phyloP scores from a whole-genome alignment of 2,888 invertebrate species.

The Choristoneura rosaceana region DNA sequence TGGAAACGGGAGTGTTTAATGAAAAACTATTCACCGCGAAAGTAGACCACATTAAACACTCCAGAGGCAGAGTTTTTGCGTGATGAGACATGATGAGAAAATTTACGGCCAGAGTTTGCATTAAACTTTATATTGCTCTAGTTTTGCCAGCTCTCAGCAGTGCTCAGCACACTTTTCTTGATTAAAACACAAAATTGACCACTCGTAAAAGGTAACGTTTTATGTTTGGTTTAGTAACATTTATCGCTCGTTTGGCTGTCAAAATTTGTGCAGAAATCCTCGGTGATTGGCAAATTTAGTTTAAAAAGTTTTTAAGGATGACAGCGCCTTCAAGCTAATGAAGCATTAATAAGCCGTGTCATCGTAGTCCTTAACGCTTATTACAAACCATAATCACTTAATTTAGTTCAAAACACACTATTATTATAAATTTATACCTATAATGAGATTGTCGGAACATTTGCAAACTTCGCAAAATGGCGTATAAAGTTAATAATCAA shows the following conservation, averaged over 20 bases:
- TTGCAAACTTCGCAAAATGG: conserved; percentile 84
- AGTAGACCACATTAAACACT: conserved; percentile 22
- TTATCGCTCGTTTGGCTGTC: conserved; percentile 46
- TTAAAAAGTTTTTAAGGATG: conserved; percentile 51
- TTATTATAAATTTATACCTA: conserved; percentile 81
- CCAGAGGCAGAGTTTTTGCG: conserved; percentile 54
- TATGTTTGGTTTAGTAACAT: conserved; percentile 15
- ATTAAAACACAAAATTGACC: conserved; percentile 7
- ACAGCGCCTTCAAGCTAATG: conserved; percentile 64
- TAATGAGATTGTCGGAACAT: conserved; percentile 82
- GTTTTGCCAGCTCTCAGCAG: conserved; percentile 61
- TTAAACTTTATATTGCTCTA: conserved; percentile 75
- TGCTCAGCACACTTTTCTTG: conserved; percentile 58
- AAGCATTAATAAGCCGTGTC: conserved; percentile 76
- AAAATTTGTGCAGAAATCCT: conserved; percentile 54
- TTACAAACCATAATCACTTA: conserved; percentile 82
- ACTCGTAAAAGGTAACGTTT: conserved; percentile 9
- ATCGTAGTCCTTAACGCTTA: conserved; percentile 77
- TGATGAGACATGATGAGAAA: conserved; percentile 62
- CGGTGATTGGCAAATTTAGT: conserved; percentile 55
- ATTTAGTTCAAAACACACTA: conserved; percentile 78
- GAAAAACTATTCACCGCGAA: conserved; percentile 17
- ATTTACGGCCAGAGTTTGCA: conserved; percentile 62
- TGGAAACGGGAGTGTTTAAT: conserved; percentile 1
- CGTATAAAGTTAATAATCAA: conserved; percentile 85